Base-by-base conservation (phyloP, 2,888 invertebrate genomes). In the Leucozona laternaria region DNA sequence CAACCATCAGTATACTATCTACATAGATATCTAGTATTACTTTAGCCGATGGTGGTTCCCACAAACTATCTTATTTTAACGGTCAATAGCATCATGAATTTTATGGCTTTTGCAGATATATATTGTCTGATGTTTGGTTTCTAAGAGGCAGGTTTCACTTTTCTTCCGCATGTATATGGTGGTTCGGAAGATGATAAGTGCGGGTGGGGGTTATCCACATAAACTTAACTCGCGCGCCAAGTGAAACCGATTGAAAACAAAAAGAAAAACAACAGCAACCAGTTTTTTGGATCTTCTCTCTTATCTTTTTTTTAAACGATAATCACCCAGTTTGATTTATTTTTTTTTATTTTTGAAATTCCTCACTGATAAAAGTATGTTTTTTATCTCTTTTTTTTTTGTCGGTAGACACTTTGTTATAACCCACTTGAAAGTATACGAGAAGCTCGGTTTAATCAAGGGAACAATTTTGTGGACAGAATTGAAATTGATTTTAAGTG, bases 61-160 rank as follows among this genome's bases (percentile, higher is more conserved):
- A 68, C 50, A 43, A 82, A 82, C 28, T 77, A 76, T 57, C 48
- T 55, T 50, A 66, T 34, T 77, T 28, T 50, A 75, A 75, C 76
- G 80, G 84, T 84, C 84, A 80, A 84, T 84, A 84, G 80, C 84
- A 80, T 76, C 84, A 72, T 72, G 76, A 72, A 58, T 84, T 70
- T 70, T 57, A 60, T 58, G 17, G 22, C 25, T 40, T 75, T 79
- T 75, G n/a, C n/a, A n/a, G n/a, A n/a, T 60, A 64, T 58, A 57
- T 17, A 73, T 71, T 62, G 68, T 43, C 53, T 62, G 73, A n/a
- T 55, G 68, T 77, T 64, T 70, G 70, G 34, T 40, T 62, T 48
- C 31, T 34, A 15, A 66, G 31, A 48, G 34, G 57, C 76, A 66
- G 68, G 64, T 84, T 84, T 84, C 84, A 84, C 84, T 84, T 84